Evolutionary conservation across 2,113 vertebrate genomes (phyloP).

Genomic region (Takifugu flavidus): DNA sequence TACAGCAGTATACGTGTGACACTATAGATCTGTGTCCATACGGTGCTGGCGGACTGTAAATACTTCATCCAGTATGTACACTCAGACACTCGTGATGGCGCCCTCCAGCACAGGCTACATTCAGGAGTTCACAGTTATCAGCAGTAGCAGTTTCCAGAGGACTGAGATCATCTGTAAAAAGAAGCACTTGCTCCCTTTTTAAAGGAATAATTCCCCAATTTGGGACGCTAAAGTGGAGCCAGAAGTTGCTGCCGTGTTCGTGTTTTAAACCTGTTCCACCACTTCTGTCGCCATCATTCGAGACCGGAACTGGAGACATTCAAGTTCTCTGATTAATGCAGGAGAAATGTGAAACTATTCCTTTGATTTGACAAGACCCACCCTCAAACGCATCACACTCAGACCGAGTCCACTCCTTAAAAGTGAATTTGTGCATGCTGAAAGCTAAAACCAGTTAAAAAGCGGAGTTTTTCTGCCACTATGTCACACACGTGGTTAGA

Average conservation of each 20-base stretch:
- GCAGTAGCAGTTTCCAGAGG: constrained; percentile 21
- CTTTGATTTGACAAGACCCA: constrained; percentile 14
- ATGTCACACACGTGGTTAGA: constrained; percentile 42
- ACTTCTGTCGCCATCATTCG: too few species aligned
- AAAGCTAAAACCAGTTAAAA: constrained; percentile 42
- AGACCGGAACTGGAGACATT: too few species aligned
- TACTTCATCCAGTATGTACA: background rate
- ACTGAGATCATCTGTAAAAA: constrained; percentile 29
- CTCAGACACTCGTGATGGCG: constrained; percentile 8
- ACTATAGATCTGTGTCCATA: constrained; percentile 6
- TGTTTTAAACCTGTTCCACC: too few species aligned
- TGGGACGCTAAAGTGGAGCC: background rate
- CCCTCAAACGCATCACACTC: constrained; percentile 15
- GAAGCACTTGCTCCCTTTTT: constrained; percentile 1
- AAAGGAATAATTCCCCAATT: constrained; percentile 6
- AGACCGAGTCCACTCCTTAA: constrained; percentile 30
- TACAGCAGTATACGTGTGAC: background rate
- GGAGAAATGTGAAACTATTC: constrained; percentile 8
- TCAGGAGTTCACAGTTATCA: constrained; percentile 24
- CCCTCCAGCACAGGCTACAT: constrained; percentile 37
- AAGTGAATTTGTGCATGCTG: constrained; percentile 62
- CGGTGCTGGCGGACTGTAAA: constrained; percentile 10
- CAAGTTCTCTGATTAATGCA: background rate
- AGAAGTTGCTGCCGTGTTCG: too few species aligned
- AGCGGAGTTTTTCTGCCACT: background rate